Evolutionary conservation across 2,888 invertebrate genomes (phyloP).

Genomic region (Idaea dimidiata): DNA sequence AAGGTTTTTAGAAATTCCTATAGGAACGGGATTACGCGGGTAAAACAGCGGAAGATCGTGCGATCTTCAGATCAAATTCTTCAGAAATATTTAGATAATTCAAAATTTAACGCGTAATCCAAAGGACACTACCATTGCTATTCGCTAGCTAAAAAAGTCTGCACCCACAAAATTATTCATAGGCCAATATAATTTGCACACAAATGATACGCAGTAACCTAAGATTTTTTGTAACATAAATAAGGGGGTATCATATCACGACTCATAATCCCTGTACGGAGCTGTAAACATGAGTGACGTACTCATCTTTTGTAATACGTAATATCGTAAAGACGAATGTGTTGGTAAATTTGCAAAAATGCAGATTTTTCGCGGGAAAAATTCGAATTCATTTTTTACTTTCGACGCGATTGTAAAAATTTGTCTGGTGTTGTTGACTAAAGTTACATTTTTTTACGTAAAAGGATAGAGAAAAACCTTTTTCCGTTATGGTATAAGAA

Average conservation of each 20-base stretch:
- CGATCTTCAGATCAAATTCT: neutral
- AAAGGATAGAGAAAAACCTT: neutral
- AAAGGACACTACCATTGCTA: conserved; percentile 6
- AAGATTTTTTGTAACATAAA: conserved; percentile 60
- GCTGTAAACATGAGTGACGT: conserved; percentile 69
- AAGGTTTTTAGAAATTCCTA: too few relatives aligned
- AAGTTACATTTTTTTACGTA: neutral
- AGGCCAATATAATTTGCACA: conserved; percentile 68
- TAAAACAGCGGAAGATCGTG: too few relatives aligned
- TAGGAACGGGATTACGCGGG: too few relatives aligned
- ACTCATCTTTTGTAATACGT: conserved; percentile 67
- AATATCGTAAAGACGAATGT: conserved; percentile 69
- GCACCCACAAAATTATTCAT: conserved; percentile 54
- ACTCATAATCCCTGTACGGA: conserved; percentile 75
- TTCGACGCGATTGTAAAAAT: neutral
- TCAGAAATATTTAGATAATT: neutral
- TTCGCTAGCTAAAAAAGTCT: conserved; percentile 15
- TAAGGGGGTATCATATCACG: conserved; percentile 58
- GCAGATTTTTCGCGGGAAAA: conserved; percentile 36
- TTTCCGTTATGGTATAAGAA: too few relatives aligned
- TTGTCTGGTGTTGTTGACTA: neutral
- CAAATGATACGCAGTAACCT: conserved; percentile 54
- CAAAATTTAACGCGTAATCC: neutral
- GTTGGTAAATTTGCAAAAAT: conserved; percentile 44
- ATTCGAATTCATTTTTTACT: conserved; percentile 31